Conservation (phyloP, 2,113 vertebrate species). For the Cyrtonyx montezumae region DNA sequence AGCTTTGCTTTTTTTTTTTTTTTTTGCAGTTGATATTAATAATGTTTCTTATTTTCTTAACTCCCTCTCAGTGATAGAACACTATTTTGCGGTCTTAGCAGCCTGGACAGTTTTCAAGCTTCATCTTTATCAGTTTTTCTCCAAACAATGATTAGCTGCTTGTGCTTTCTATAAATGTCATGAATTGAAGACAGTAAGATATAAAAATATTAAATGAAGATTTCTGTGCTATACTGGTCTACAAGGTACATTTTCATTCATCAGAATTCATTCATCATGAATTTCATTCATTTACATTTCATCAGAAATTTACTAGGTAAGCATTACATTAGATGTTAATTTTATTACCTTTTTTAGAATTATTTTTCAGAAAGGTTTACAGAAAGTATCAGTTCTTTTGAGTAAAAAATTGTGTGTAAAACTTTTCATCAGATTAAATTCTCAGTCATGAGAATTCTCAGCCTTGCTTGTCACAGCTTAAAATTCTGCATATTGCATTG, state of each 20-base stretch:
- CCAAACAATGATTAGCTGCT: not conserved
- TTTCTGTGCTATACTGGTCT: not conserved
- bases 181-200: not conserved
- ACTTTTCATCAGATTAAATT: not conserved
- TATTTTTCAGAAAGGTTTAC: not conserved
- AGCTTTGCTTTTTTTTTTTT: not conserved
- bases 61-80: not conserved
- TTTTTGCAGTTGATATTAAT: not conserved
- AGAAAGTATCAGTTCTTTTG: not conserved
- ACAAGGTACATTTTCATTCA: slow-evolving; percentile 4
- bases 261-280: no score
- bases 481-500: not conserved
- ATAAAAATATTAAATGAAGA: not conserved
- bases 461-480: not conserved
- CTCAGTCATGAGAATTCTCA: not conserved
- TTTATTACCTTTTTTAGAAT: not conserved
- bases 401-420: not conserved
- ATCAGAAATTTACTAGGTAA: not conserved
- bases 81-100: not conserved
- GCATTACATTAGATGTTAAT: not conserved
- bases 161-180: not conserved
- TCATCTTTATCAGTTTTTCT: not conserved
- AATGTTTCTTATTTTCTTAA: not conserved
- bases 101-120: not conserved
- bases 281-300: no score